phyloP scores from a whole-genome alignment of 2,113 vertebrate species.

The Ammodytes dubius region DNA sequence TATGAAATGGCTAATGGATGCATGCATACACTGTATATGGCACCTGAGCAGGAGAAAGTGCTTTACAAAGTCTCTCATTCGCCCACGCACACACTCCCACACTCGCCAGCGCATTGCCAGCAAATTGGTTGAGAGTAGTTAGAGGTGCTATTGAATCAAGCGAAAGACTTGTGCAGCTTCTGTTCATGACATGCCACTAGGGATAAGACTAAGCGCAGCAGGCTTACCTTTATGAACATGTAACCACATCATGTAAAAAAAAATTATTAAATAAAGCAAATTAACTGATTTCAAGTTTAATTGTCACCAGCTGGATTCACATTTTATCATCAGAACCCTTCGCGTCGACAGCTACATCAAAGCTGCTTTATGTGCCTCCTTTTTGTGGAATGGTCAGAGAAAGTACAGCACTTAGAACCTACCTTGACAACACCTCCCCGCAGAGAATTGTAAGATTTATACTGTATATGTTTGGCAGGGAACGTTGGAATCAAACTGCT shows the following conservation, averaged over 20 bases:
- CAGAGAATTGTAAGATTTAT: not conserved
- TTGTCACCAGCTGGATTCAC: conserved; percentile 1
- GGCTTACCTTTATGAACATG: not conserved
- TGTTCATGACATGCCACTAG: not conserved
- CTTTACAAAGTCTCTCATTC: conserved; percentile 2
- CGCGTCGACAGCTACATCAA: not conserved
- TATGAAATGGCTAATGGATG: not conserved
- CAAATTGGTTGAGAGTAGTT: not conserved
- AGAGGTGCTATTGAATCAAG: not conserved
- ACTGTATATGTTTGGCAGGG: not conserved
- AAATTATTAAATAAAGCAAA: not conserved
- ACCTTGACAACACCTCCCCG: not conserved
- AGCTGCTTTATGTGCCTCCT: not conserved
- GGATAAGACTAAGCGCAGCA: not conserved
- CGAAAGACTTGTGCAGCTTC: not conserved
- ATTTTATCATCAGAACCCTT: conserved; percentile 2
- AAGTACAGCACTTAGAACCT: not conserved
- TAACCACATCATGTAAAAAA: no score
- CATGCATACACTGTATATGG: not conserved
- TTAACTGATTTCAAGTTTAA: not conserved
- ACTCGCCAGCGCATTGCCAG: not conserved
- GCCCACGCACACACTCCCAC: not conserved
- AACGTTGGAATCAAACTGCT: not conserved
- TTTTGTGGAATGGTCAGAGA: not conserved
- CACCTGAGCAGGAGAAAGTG: not conserved